A percentile compares a stretch with the other conserved stretches of the same genome.
Conservation (phyloP, 2,797 vertebrate genomes). For the Alcedo atthis region DNA sequence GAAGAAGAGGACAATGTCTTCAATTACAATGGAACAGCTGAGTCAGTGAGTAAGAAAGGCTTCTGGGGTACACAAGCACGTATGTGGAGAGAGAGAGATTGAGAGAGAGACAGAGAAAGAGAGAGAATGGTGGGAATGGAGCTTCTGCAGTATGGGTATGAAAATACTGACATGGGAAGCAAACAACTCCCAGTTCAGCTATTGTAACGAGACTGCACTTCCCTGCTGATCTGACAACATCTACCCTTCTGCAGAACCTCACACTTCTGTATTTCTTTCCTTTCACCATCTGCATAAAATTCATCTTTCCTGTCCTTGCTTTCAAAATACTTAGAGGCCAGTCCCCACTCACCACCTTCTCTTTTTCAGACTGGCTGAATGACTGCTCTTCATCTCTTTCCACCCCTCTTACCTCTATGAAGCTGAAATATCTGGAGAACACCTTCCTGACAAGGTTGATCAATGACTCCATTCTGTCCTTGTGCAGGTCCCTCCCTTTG, state of each 20-base stretch:
- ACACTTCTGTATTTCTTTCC: not conserved
- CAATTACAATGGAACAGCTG: constrained; percentile 62
- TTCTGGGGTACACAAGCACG: constrained; percentile 21
- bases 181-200: constrained; percentile 56
- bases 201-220: not conserved
- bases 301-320: constrained; percentile 8
- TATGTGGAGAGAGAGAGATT: not conserved
- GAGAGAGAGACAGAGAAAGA: not conserved
- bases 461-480: constrained; percentile 71
- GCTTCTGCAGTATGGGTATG: constrained; percentile 50
- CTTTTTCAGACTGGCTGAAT: constrained; percentile 10
- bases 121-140: constrained; percentile 40
- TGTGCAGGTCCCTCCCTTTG: constrained; percentile 71
- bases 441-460: constrained; percentile 71
- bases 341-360: constrained; percentile 28
- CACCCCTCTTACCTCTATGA: constrained; percentile 73
- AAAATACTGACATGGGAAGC: constrained; percentile 43
- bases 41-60: constrained; percentile 37
- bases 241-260: not conserved
- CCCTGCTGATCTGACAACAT: not conserved
- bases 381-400: constrained; percentile 60
- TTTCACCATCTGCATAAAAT: not conserved
- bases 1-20: constrained; percentile 65
- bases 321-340: constrained; percentile 15
- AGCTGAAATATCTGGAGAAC: constrained; percentile 67